Evolutionary conservation across 2,888 invertebrate genomes (phyloP).

Genomic region (Sepioteuthis lessoniana): DNA sequence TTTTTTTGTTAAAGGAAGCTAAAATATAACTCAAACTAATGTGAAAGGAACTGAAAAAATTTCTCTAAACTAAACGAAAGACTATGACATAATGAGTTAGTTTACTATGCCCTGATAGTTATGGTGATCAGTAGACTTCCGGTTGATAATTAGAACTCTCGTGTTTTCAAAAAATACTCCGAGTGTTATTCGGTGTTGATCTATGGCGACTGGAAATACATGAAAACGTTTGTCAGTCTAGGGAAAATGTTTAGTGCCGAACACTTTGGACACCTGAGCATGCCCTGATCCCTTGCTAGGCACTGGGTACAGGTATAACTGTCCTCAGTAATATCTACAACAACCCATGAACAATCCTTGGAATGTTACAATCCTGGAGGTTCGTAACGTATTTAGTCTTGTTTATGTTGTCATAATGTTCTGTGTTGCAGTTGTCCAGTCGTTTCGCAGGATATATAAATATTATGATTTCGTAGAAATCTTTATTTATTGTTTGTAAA

Average conservation of each 20-base stretch:
- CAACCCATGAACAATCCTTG: not conserved
- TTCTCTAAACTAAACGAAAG: too few species aligned
- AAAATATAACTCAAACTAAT: too few species aligned
- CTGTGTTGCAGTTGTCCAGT: not conserved
- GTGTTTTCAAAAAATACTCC: not conserved
- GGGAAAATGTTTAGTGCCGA: not conserved
- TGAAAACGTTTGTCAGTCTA: not conserved
- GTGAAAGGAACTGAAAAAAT: too few species aligned
- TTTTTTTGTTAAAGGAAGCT: too few species aligned
- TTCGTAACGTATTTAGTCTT: not conserved
- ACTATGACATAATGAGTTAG: too few species aligned
- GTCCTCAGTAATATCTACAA: not conserved
- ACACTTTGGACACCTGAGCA: not conserved
- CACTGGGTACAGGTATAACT: not conserved
- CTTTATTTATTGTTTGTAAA: too few species aligned
- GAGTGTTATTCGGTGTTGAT: slow-evolving; percentile 2
- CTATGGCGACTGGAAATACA: not conserved
- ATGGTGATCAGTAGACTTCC: not conserved
- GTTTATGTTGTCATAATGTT: not conserved
- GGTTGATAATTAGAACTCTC: not conserved
- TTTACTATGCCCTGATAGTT: not conserved
- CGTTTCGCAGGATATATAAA: not conserved
- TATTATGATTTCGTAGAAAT: not conserved
- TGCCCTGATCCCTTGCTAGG: not conserved
- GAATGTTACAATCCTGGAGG: slow-evolving; percentile 21